Percentiles rank a stretch among this genome's conserved stretches.
Evolutionary conservation across 2,113 vertebrate genomes (phyloP).

Genomic region (Vulpes lagopus): DNA sequence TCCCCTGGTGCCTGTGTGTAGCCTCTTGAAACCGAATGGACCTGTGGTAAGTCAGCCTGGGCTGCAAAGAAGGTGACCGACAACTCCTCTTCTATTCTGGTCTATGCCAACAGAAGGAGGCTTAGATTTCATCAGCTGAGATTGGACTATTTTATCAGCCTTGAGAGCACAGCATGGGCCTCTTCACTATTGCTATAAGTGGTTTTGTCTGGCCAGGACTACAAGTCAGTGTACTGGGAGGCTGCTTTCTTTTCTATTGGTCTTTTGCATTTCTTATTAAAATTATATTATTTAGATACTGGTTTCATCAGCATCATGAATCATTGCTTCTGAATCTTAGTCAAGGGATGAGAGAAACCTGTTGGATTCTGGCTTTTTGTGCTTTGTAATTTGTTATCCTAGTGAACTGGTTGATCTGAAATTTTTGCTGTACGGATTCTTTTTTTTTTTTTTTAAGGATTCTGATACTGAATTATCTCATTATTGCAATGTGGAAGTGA

Average conservation of each 20-base stretch:
- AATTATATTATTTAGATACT: not conserved
- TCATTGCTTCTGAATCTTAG: slow-evolving; percentile 26
- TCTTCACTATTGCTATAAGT: not conserved
- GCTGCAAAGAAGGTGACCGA: not conserved
- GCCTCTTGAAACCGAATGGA: not conserved
- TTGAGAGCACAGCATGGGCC: not conserved
- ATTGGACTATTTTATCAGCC: not conserved
- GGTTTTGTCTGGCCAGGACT: not conserved
- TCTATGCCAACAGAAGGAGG: not conserved
- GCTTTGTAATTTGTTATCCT: not conserved
- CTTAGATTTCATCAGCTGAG: slow-evolving; percentile 36
- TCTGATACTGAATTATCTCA: slow-evolving; percentile 11
- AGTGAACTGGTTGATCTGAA: not conserved
- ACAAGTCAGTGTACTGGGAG: not conserved
- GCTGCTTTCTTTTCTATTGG: not conserved
- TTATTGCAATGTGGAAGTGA: not conserved
- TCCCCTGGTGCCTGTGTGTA: not conserved
- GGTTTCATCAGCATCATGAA: not conserved
- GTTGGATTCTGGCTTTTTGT: not conserved
- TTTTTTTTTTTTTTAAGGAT: not conserved
- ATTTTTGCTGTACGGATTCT: not conserved
- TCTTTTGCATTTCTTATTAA: slow-evolving; percentile 22
- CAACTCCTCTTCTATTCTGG: slow-evolving; percentile 55
- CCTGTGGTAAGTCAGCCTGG: not conserved
- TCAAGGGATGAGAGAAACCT: not conserved